Evolutionary conservation across 2,797 vertebrate genomes (phyloP), one percentile per base, ranked within the genome.

Genomic region (Manis pentadactyla): DNA sequence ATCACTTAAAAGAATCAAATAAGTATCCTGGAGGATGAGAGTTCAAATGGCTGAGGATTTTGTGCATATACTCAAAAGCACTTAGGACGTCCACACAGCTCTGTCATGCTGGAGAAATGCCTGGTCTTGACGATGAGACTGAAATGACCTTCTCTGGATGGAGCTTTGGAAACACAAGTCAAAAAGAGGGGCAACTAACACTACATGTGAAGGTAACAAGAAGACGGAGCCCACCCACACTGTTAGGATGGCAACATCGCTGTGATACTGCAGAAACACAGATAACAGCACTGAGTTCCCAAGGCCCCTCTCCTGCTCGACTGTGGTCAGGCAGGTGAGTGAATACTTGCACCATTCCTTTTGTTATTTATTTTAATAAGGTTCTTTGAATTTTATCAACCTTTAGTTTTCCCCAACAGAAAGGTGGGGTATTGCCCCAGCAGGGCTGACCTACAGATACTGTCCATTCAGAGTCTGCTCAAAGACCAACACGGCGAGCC

Each of bases 1-100:
- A 61, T 5, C 55, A 92, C 2, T 57, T 69, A 79, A 46, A 88
- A 94, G 57, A 87, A 64, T 75, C 5, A 68, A 42, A 29, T 49
- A 59, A 87, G 49, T n/a, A 68, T 12, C 42, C 18, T 74, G 15
- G 11, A 31, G 9, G 31, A n/a, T 0, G 15, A 23, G 4, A 23
- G 46, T 8, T 17, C 31, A 49, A 51, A n/a, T 31, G 61, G 92
- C 4, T 17, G 42, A 90, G 39, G 34, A 73, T 9, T 46, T 34
- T 19, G 9, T 19, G 31, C 3, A 13, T 1, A 27, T 1, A 29
- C 14, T 23, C 23, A 59, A 46, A 49, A 12, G 49, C 31, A 21
- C 11, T 46, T 31, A 27, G 17, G 23, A 71, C 0, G 23, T 17
- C 29, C 39, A 11, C 29, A 37, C 0, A 19, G 19, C 69, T 10